These are phyloP conservation scores for Thymelicus acteon DNA, from an alignment of 2,888 invertebrate species.

Conservation along the genomic window DNA sequence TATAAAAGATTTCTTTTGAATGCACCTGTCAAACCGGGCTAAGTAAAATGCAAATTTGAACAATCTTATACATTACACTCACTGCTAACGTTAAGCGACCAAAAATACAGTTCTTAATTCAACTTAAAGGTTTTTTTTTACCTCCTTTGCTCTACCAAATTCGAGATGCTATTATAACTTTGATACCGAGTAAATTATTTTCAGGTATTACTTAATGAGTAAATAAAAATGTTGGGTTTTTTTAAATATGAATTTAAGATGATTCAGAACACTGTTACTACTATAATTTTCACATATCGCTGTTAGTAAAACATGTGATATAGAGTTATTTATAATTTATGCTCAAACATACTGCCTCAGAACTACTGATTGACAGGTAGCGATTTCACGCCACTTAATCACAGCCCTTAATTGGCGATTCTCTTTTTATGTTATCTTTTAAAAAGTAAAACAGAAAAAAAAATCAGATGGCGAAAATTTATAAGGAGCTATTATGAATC, in stretches of 20 bases:
- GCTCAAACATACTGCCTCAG: slow-evolving; percentile 15
- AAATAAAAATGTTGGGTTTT: too few species aligned
- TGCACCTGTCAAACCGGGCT: slow-evolving; percentile 21
- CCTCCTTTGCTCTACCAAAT: too few species aligned
- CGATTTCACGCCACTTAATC: slow-evolving; percentile 24
- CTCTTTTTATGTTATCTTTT: not conserved
- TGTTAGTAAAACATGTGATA: not conserved
- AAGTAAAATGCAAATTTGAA: slow-evolving; percentile 23
- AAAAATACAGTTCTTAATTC: not conserved
- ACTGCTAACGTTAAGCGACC: not conserved
- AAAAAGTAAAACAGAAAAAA: not conserved
- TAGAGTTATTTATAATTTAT: slow-evolving; percentile 13
- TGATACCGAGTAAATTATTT: too few species aligned
- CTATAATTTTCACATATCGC: too few species aligned
- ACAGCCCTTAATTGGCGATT: slow-evolving; percentile 8
- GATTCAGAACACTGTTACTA: too few species aligned
- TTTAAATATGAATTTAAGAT: too few species aligned
- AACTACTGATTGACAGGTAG: slow-evolving; percentile 20
- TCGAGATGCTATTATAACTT: too few species aligned
- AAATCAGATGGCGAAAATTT: too few species aligned
- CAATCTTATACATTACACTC: not conserved
- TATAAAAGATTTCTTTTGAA: slow-evolving; percentile 22
- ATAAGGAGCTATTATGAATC: too few species aligned
- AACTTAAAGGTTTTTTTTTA: too few species aligned
- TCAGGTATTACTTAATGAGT: too few species aligned